phyloP scores from a whole-genome alignment of 2,797 vertebrate species.

The Rhinichthys osculus region DNA sequence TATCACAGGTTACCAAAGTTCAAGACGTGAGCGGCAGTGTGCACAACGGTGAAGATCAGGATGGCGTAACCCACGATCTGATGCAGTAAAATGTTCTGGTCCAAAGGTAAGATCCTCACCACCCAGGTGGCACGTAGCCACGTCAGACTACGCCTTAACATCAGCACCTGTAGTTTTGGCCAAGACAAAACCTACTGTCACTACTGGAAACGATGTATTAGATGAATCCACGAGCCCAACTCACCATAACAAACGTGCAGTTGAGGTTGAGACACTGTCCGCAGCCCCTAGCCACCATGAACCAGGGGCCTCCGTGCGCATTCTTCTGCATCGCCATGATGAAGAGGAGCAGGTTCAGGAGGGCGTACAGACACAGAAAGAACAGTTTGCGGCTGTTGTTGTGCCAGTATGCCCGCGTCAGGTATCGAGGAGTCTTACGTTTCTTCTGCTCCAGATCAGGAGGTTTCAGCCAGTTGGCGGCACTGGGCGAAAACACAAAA shows the following conservation, averaged over 20 bases:
- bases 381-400: constrained; percentile 84
- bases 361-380: constrained; percentile 78
- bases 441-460: constrained; percentile 63
- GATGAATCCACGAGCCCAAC: constrained; percentile 7
- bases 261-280: constrained; percentile 91
- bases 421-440: constrained; percentile 70
- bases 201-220: background rate
- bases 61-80: constrained; percentile 86
- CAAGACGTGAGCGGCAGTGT: constrained; percentile 80
- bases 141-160: constrained; percentile 86
- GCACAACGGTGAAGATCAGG: constrained; percentile 72
- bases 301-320: constrained; percentile 62
- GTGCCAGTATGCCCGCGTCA: constrained; percentile 84
- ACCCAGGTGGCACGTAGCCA: constrained; percentile 85
- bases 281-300: constrained; percentile 84
- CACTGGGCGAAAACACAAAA: constrained; percentile 69
- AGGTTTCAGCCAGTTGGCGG: constrained; percentile 89
- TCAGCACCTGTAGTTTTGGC: constrained; percentile 78
- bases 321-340: constrained; percentile 71
- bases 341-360: constrained; percentile 82
- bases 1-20: constrained; percentile 81
- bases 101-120: constrained; percentile 83
- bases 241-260: constrained; percentile 87
- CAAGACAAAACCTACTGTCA: background rate
- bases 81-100: constrained; percentile 86